phyloP scores from a whole-genome alignment of 1,140 invertebrate species.

The Hylaeus anthracinus region DNA sequence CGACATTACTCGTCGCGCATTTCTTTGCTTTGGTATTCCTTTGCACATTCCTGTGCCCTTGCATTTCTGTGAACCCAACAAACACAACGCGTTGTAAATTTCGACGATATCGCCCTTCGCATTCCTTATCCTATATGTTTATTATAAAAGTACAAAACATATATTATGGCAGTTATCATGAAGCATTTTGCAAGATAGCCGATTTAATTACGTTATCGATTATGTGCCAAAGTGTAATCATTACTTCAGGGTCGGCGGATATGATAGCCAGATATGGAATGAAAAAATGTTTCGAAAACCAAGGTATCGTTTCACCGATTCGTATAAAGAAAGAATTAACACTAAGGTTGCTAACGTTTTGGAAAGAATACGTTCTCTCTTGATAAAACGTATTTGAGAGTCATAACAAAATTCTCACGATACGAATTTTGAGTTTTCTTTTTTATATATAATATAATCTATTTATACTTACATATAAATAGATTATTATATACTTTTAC shows the following conservation, averaged over 20 bases:
- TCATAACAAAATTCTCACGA: no score
- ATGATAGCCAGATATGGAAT: neutral
- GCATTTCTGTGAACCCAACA: conserved; percentile 79
- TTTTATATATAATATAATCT: no score
- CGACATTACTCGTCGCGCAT: conserved; percentile 75
- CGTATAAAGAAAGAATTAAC: neutral
- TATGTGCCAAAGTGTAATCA: conserved; percentile 57
- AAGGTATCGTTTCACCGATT: neutral
- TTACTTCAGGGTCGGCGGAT: conserved; percentile 46
- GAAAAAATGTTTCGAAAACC: neutral
- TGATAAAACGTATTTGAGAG: no score
- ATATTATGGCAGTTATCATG: conserved; percentile 60
- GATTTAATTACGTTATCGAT: conserved; percentile 49
- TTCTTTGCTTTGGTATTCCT: conserved; percentile 80
- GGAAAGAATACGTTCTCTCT: no score
- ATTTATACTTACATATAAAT: no score
- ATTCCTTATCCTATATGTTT: conserved; percentile 63
- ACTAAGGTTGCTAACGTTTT: no score
- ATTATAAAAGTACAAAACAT: conserved; percentile 80
- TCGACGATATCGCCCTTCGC: conserved; percentile 13
- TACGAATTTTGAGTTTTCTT: no score
- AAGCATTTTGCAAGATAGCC: conserved; percentile 60
- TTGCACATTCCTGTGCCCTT: conserved; percentile 74
- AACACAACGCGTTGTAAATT: conserved; percentile 57
- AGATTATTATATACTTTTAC: no score